Evolutionary conservation across 1,140 invertebrate species (phyloP), one percentile per base, ranked within the genome.

Genomic region (Aphelinus atriplicis): DNA sequence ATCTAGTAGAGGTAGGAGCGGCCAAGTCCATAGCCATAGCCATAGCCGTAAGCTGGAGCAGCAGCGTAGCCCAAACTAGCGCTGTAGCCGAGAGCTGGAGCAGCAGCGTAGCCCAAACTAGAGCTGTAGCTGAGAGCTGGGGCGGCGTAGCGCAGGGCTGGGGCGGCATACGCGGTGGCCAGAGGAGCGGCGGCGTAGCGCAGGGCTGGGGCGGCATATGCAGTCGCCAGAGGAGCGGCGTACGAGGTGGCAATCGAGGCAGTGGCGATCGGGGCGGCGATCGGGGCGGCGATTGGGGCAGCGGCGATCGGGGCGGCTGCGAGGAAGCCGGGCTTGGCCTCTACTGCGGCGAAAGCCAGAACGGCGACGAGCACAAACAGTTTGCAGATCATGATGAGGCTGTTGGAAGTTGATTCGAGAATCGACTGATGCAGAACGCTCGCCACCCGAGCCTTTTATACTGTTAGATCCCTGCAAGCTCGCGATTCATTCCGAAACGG

Each of bases 321-420:
- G 6, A 70, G 47, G 57, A 7, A 61, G 56, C 47, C 68, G 6
- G 68, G 68, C n/a, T 60, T 51, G n/a, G 68, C 7, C 2, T 42
- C 47, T 1, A 57, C 68, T 1, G 67, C 55, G 42, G 67, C 67
- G 56, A 69, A 58, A 10, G 67, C 67, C 55, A 69, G 43, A 5
- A 69, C 10, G 55, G 58, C 68, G 26, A 47, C 68, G 68, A 70
- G 46, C n/a, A 51, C n/a, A 26, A 70, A 61, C 45, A 70, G n/a
- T 61, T 70, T 70, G 68, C 48, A 61, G 57, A 70, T 61, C 68
- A 61, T 70, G 68, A n/a, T 69, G 26, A 26, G 26, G 26, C 26
- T 26, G 26, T 26, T 64, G 9, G 26, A 4, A 3, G 62, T 64
- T 42, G 62, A 64, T 64, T n/a, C 62, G 1, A 64, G n/a, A 46